These are phyloP conservation scores for Bergia puertoricense DNA, from an alignment of 92 coral and sea anemone genomes.

Conservation along the genomic window DNA sequence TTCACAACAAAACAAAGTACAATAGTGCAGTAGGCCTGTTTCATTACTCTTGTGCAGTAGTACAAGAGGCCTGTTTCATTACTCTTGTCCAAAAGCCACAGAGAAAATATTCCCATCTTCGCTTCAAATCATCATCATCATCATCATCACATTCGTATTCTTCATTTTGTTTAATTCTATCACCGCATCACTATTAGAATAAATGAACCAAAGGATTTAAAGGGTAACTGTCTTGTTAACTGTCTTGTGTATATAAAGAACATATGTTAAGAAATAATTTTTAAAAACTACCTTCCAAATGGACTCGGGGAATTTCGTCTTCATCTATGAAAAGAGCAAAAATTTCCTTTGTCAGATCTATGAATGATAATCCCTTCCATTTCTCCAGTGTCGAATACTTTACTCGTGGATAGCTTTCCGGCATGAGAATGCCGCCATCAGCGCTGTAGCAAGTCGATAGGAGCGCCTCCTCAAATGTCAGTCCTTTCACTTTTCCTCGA, in stretches of 20 bases:
- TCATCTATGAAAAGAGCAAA: constrained; percentile 74
- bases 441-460: constrained; percentile 66
- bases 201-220: too few relatives aligned
- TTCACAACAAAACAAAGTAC: too few relatives aligned
- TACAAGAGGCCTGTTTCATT: too few relatives aligned
- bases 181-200: too few relatives aligned
- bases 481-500: constrained; percentile 63
- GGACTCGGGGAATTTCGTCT: constrained; percentile 65
- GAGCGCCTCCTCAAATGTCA: constrained; percentile 76
- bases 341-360: constrained; percentile 71
- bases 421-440: constrained; percentile 93
- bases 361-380: constrained; percentile 75
- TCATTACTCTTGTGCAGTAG: too few relatives aligned
- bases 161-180: too few relatives aligned
- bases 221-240: neutral
- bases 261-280: neutral
- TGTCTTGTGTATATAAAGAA: too few relatives aligned
- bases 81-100: too few relatives aligned
- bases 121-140: too few relatives aligned
- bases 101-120: too few relatives aligned
- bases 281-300: constrained; percentile 65
- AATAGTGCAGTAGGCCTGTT: too few relatives aligned
- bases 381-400: constrained; percentile 47
- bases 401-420: constrained; percentile 75
- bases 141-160: too few relatives aligned